Percentiles rank a stretch among this genome's conserved stretches.
Evolutionary conservation across 2,113 vertebrate species (phyloP).

Genomic region (Hippopotamus amphibius): DNA sequence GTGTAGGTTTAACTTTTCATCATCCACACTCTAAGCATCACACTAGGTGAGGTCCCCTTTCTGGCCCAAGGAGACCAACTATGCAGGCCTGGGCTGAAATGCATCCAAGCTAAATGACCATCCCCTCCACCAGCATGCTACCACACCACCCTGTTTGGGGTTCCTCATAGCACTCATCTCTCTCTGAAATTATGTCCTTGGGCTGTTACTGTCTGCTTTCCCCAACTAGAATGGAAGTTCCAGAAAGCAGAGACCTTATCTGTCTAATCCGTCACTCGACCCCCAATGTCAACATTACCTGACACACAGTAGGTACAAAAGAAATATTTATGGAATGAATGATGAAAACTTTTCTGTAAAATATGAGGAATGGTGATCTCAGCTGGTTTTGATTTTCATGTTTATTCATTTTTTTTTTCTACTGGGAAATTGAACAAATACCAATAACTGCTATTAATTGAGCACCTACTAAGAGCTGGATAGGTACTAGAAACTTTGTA

Average conservation of each 20-base stretch:
- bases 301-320: background rate
- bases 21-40: background rate
- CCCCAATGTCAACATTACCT: background rate
- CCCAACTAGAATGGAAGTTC: background rate
- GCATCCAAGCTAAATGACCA: background rate
- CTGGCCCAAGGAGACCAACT: background rate
- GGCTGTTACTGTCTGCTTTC: background rate
- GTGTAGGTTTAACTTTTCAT: background rate
- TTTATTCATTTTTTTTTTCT: background rate
- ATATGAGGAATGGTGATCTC: background rate
- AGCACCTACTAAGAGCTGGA: background rate
- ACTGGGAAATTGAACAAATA: slow-evolving; percentile 12
- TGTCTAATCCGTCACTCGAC: background rate
- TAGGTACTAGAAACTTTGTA: background rate
- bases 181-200: background rate
- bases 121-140: background rate
- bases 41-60: background rate
- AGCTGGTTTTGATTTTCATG: background rate
- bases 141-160: background rate
- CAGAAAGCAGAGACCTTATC: background rate
- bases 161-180: background rate
- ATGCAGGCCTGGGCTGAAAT: background rate
- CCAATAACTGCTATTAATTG: background rate
- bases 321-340: background rate
- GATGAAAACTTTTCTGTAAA: background rate